Base-by-base conservation (phyloP, 2,113 vertebrate species). In the Colistium nudipinnis region DNA sequence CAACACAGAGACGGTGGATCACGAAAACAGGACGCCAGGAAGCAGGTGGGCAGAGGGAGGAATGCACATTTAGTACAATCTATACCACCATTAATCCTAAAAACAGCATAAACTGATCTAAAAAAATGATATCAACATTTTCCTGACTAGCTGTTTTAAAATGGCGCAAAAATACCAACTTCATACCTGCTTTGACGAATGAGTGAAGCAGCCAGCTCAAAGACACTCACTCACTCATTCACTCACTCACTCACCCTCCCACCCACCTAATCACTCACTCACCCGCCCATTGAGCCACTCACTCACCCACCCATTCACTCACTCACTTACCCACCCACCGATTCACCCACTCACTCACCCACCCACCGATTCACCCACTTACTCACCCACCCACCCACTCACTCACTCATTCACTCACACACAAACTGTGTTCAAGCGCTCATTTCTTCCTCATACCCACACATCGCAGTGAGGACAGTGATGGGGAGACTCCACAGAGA, bases 401-500 rank as follows among this genome's bases (percentile, higher is more conserved):
- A 11, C 35, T 36, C 35, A 6, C 35, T 20, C n/a, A 9, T n/a
- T 7, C n/a, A 28, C 10, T 45, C 45, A 43, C 47, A 28, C 47
- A 39, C 71, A 41, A 36, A 45, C 44, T 7, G 4, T 19, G n/a
- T 19, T 62, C 70, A 73, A 20, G 20, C 65, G 20, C 62, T 77
- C 68, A 59, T 44, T 47, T 43, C 62, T 9, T 31, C 67, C 57
- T 48, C 47, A 2, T n/a, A 73, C 78, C 33, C 83, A 77, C 6
- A 74, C 76, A 74, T 31, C 28, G 70, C 83, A 10, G 81, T 83
- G 78, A 79, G 62, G 82, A 88, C 86, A 85, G 80, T 86, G 80
- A 85, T 86, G 77, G 69, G 47, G 33, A 84, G 88, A 91, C 90
- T 92, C 86, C 89, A 90, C 89, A 92, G 81, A 92, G 87, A 93